These are phyloP conservation scores for Dipodomys spectabilis DNA, from an alignment of 2,113 vertebrate species.

Conservation along the genomic window DNA sequence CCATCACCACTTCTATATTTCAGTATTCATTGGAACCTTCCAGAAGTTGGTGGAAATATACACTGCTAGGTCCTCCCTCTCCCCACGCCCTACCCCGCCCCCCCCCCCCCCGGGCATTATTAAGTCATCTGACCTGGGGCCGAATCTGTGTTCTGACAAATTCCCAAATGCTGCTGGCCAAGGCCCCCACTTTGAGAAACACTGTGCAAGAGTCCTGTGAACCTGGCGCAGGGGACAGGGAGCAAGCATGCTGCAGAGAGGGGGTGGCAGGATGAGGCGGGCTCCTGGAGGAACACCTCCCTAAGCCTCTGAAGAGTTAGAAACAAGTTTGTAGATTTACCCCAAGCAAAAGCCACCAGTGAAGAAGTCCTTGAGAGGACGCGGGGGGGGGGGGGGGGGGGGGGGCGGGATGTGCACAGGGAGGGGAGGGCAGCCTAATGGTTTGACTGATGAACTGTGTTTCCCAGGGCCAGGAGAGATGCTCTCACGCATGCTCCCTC, in stretches of 20 bases:
- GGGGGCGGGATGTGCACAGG: too few relatives aligned
- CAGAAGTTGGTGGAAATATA: background rate
- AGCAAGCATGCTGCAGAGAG: background rate
- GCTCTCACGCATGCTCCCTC: too few relatives aligned
- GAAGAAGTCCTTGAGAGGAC: background rate
- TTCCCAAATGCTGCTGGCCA: background rate
- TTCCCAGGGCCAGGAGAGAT: too few relatives aligned
- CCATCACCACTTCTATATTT: background rate
- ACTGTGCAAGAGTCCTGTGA: fast-evolving
- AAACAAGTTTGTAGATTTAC: background rate
- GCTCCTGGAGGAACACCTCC: background rate
- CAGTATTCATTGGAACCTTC: background rate
- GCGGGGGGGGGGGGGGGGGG: fast-evolving
- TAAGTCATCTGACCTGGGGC: background rate
- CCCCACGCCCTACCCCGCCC: too few relatives aligned
- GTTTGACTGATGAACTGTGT: too few relatives aligned
- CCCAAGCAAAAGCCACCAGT: background rate
- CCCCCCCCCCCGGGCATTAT: background rate
- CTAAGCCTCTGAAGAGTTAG: background rate
- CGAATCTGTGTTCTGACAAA: too few relatives aligned
- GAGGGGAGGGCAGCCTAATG: background rate
- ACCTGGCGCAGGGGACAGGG: too few relatives aligned
- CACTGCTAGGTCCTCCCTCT: too few relatives aligned
- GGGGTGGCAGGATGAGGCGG: background rate
- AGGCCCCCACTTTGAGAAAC: background rate